Percentiles rank a stretch among this genome's conserved stretches.
These are phyloP conservation scores for Chrysopilus asiliformis DNA, from an alignment of 2,888 invertebrate species.

Conservation along the genomic window DNA sequence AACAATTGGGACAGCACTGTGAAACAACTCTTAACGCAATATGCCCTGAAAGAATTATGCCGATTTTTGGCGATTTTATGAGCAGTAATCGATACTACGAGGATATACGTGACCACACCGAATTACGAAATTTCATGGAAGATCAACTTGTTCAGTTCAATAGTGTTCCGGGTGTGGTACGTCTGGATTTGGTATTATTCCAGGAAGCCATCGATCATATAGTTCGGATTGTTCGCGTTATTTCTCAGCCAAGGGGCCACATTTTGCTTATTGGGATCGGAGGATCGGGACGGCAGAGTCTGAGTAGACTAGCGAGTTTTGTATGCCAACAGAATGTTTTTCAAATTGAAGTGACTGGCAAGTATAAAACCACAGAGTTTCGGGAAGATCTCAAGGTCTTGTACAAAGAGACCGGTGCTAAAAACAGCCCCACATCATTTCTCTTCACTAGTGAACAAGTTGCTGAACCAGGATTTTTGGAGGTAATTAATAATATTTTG, in stretches of 20 bases:
- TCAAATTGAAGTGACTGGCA: slow-evolving; percentile 66
- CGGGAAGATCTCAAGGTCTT: slow-evolving; percentile 67
- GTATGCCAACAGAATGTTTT: slow-evolving; percentile 67
- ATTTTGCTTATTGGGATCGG: slow-evolving; percentile 74
- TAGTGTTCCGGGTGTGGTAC: slow-evolving; percentile 58
- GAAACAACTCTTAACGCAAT: slow-evolving; percentile 67
- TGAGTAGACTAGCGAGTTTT: slow-evolving; percentile 62
- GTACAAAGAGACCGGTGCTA: slow-evolving; percentile 60
- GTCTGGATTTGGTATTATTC: slow-evolving; percentile 73
- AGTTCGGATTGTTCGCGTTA: slow-evolving; percentile 65
- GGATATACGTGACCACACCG: slow-evolving; percentile 52
- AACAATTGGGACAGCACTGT: slow-evolving; percentile 64
- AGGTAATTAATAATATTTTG: slow-evolving; percentile 78
- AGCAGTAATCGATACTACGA: slow-evolving; percentile 67
- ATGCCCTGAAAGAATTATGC: slow-evolving; percentile 55
- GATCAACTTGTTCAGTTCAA: slow-evolving; percentile 45
- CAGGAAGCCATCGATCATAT: slow-evolving; percentile 79
- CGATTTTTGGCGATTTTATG: slow-evolving; percentile 69
- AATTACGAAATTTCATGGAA: slow-evolving; percentile 42
- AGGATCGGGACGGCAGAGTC: slow-evolving; percentile 73
- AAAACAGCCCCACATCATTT: slow-evolving; percentile 61
- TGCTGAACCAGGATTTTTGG: slow-evolving; percentile 69
- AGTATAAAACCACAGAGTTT: slow-evolving; percentile 64
- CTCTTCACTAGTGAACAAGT: slow-evolving; percentile 79
- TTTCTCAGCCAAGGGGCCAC: slow-evolving; percentile 73